A percentile compares a stretch with the other conserved stretches of the same genome.
Conservation (phyloP, 2,113 vertebrate genomes). For the Corapipo altera region DNA sequence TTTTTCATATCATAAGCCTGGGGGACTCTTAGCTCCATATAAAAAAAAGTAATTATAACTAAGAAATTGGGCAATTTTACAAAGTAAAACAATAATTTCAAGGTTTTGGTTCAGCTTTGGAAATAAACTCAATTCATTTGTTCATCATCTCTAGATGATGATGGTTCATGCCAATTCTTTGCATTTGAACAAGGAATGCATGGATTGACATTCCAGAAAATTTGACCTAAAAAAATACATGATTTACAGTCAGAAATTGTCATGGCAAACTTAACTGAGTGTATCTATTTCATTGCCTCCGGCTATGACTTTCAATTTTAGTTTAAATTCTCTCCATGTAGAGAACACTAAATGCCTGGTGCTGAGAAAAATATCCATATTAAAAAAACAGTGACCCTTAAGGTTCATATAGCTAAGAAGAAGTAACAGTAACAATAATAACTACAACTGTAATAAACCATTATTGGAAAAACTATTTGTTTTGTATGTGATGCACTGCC, state of each 20-base stretch:
- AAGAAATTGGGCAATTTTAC: not conserved
- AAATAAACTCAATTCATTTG: not conserved
- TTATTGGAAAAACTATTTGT: not conserved
- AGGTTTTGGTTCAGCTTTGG: not conserved
- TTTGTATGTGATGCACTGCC: not conserved
- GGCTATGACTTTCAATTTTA: not conserved
- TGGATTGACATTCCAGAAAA: not conserved
- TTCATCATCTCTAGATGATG: not conserved
- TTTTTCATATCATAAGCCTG: not conserved
- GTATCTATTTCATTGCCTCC: not conserved
- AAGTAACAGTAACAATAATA: not conserved
- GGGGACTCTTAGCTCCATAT: not conserved
- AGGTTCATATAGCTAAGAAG: not conserved
- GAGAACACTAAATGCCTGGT: not conserved
- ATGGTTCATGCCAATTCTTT: not conserved
- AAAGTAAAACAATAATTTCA: not conserved
- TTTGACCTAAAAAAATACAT: not conserved
- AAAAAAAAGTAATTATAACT: not conserved
- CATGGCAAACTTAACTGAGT: not conserved
- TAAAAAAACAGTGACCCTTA: not conserved
- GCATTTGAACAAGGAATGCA: not conserved
- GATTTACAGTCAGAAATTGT: not conserved
- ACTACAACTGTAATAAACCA: fast-evolving
- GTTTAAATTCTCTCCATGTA: not conserved
- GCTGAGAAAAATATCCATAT: not conserved